Conservation (phyloP, 2,888 invertebrate genomes). For the Chrysomela aeneicollis region DNA sequence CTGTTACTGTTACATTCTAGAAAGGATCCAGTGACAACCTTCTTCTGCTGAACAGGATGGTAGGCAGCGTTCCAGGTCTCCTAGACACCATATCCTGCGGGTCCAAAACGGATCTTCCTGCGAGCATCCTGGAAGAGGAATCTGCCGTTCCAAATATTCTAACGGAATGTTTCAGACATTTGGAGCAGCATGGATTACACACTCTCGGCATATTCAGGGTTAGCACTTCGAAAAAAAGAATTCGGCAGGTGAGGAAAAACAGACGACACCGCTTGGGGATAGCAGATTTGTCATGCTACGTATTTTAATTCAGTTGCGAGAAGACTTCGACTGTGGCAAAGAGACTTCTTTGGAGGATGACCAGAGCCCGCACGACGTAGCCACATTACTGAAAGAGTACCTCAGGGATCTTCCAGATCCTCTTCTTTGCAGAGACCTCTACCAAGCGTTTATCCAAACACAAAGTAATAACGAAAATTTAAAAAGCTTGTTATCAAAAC, state of each 20-base stretch:
- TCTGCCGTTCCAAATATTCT: constrained; percentile 80
- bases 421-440: constrained; percentile 86
- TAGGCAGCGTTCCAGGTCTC: constrained; percentile 62
- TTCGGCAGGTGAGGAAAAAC: constrained; percentile 94
- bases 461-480: constrained; percentile 74
- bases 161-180: constrained; percentile 80
- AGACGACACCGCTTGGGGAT: no score
- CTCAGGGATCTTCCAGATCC: constrained; percentile 93
- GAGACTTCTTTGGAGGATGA: constrained; percentile 77
- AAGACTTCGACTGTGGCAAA: constrained; percentile 87
- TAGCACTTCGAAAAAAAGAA: constrained; percentile 90
- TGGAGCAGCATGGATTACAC: constrained; percentile 81
- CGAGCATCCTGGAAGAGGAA: constrained; percentile 59
- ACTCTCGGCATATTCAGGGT: constrained; percentile 92
- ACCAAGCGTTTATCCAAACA: constrained; percentile 88
- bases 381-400: constrained; percentile 91
- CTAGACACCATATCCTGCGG: constrained; percentile 61
- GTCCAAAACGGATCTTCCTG: constrained; percentile 61
- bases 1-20: constrained; percentile 62
- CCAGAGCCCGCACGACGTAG: constrained; percentile 92
- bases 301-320: constrained; percentile 72
- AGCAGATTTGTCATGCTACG: constrained; percentile 35
- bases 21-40: constrained; percentile 81
- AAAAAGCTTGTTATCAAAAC: neutral
- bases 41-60: constrained; percentile 64